Evolutionary conservation across 2,797 vertebrate species (phyloP), one percentile per base, ranked within the genome.

Genomic region (Dendrocincla fuliginosa): DNA sequence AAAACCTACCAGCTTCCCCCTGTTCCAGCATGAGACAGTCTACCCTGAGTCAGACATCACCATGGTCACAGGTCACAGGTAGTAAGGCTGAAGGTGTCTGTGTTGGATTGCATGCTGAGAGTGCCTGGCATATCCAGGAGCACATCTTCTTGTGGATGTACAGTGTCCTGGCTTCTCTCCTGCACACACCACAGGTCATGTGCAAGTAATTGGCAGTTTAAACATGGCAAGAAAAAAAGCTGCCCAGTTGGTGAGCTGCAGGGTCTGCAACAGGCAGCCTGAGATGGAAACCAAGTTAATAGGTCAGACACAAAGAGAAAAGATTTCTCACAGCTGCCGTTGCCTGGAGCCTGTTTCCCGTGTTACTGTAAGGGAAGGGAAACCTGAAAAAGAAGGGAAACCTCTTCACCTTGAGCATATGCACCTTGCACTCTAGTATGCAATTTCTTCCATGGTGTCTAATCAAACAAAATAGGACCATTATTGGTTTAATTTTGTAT

Each of bases 401-500:
- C 4, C 19, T 4, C 25, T 44, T 14, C 8, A 50, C 5, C 4
- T 52, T 61, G 13, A 78, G 14, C 14, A 37, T 14, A 10, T 15
- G 16, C 8, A 57, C 20, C 10, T 82, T 61, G 14, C 9, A 27
- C 33, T 33, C n/a, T 59, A 37, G 3, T 30, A 13, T n/a, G 9
- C 44, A 20, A 47, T 80, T 63, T 83, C 17, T 80, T 71, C 25
- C 37, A 33, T 56, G 60, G 17, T 60, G n/a, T 60, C 5, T 56
- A 71, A 60, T 24, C 3, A 80, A 46, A 52, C 15, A 42, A 46
- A 68, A 41, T 10, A 71, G 2, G 33, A 78, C 7, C 9, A 28
- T 37, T 53, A n/a, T 10, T 8, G 0, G 0, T 50, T 61, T 27
- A 17, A 27, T n/a, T 14, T n/a, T 32, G 19, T 13, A 5, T 22